phyloP scores from a whole-genome alignment of 2,113 vertebrate genomes.

The Psilopogon haemacephalus region DNA sequence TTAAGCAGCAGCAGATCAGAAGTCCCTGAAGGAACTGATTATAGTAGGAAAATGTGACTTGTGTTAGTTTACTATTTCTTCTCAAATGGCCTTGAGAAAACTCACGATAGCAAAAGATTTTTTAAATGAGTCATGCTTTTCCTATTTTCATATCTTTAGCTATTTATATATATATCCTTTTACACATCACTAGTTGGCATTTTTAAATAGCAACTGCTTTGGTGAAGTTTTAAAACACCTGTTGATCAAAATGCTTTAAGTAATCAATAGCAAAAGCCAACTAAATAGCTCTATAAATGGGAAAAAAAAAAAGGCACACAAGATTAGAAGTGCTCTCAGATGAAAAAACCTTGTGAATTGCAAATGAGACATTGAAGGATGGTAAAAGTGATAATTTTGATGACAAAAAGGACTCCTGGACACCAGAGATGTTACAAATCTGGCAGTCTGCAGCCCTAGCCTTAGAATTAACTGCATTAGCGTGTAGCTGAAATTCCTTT shows the following conservation, averaged over 20 bases:
- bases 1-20: neutral
- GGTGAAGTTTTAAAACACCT: neutral
- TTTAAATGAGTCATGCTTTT: neutral
- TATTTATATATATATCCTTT: neutral
- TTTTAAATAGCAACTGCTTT: neutral
- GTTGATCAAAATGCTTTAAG: neutral
- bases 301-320: neutral
- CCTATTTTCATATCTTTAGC: neutral
- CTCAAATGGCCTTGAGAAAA: conserved; percentile 25
- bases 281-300: neutral
- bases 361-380: neutral
- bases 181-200: neutral
- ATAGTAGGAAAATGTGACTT: conserved; percentile 32
- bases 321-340: neutral
- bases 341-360: neutral
- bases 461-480: neutral
- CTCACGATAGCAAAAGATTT: neutral
- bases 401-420: neutral
- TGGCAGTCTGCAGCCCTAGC: neutral
- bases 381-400: neutral
- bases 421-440: neutral
- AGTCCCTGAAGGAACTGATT: conserved; percentile 7
- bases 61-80: neutral
- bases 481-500: neutral
- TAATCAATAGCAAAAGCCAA: neutral